These are phyloP conservation scores for Ariolimax columbianus DNA, from an alignment of 2,888 invertebrate genomes.

Conservation along the genomic window DNA sequence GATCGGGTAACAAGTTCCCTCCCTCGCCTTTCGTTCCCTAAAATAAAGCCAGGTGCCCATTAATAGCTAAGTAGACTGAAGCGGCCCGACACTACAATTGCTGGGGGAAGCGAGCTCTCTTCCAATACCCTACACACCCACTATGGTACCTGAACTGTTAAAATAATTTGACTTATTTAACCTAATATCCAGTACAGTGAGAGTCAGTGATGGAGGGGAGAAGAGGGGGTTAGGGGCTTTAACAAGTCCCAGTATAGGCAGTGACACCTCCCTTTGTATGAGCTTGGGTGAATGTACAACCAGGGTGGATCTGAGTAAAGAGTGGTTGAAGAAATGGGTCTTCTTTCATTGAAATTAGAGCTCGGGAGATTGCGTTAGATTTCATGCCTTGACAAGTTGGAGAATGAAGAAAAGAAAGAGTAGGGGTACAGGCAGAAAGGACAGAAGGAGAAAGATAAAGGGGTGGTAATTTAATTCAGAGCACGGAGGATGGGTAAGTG, in stretches of 20 bases:
- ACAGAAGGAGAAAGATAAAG: background rate
- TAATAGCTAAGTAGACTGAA: no score
- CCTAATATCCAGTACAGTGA: background rate
- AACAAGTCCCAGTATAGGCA: background rate
- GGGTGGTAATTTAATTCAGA: constrained; percentile 6
- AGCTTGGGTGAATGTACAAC: background rate
- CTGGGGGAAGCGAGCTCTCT: no score
- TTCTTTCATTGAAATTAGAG: constrained; percentile 11
- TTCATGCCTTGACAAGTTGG: background rate
- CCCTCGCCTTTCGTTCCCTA: no score
- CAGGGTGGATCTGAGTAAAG: background rate
- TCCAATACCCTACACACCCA: no score
- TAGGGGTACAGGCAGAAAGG: background rate
- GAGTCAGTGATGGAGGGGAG: background rate
- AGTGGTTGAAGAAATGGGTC: constrained; percentile 4
- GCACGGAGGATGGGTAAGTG: background rate
- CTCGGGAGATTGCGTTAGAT: background rate
- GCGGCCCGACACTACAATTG: no score
- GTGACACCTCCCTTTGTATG: constrained; percentile 12
- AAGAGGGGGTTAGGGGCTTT: background rate
- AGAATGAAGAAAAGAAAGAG: background rate
- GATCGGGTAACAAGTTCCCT: no score
- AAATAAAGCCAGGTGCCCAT: no score
- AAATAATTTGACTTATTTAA: constrained; percentile 37
- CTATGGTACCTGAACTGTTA: no score